A percentile compares a stretch with the other conserved stretches of the same genome.
Evolutionary conservation across 2,888 invertebrate genomes (phyloP).

Genomic region (Alcis repandata): DNA sequence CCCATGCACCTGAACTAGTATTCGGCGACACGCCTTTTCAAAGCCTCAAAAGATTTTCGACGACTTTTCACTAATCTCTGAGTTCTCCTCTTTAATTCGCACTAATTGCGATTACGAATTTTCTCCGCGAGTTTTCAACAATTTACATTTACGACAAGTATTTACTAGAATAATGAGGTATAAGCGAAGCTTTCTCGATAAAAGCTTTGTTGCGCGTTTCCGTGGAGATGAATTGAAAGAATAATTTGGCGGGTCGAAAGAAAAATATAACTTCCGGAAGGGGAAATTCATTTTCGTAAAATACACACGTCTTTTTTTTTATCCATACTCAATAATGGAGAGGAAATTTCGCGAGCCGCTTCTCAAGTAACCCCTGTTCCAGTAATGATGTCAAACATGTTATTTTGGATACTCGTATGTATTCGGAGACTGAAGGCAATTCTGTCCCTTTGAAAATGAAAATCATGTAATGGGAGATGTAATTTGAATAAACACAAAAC

Average conservation of each 20-base stretch:
- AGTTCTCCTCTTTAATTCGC: slow-evolving; percentile 32
- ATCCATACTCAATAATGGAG: slow-evolving; percentile 42
- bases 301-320: slow-evolving; percentile 41
- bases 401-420: slow-evolving; percentile 33
- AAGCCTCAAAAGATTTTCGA: slow-evolving; percentile 39
- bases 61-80: slow-evolving; percentile 40
- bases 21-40: slow-evolving; percentile 50
- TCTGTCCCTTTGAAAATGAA: slow-evolving; percentile 31
- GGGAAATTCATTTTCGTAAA: slow-evolving; percentile 43
- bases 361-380: slow-evolving; percentile 38
- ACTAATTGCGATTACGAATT: slow-evolving; percentile 34
- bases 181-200: slow-evolving; percentile 29
- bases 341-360: slow-evolving; percentile 40
- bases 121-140: slow-evolving; percentile 2
- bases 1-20: slow-evolving; percentile 51
- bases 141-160: slow-evolving; percentile 1
- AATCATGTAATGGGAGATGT: slow-evolving; percentile 35
- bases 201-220: slow-evolving; percentile 27
- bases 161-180: slow-evolving; percentile 30
- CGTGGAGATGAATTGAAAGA: slow-evolving; percentile 34
- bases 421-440: slow-evolving; percentile 38
- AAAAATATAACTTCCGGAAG: slow-evolving; percentile 41
- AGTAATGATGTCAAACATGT: slow-evolving; percentile 44
- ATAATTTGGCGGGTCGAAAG: slow-evolving; percentile 43
- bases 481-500: slow-evolving; percentile 34